Conservation (phyloP, 2,888 invertebrate species). For the Platycnemis pennipes region DNA sequence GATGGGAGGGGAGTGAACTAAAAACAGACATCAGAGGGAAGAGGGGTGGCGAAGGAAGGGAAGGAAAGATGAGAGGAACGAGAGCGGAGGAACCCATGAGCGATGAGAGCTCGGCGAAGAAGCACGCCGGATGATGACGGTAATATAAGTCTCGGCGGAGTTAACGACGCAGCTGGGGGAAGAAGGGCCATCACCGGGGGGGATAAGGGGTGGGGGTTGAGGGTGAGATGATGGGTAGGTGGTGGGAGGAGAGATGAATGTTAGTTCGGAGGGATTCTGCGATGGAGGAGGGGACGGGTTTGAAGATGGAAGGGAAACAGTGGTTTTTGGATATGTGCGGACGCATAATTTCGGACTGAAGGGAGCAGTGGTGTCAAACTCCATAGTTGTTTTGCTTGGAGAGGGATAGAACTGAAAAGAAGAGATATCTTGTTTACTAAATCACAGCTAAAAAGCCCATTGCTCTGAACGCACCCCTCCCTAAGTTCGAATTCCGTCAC, state of each 20-base stretch:
- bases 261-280: neutral
- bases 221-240: too few relatives aligned
- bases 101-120: neutral
- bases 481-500: too few relatives aligned
- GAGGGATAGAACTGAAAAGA: neutral
- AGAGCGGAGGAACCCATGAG: constrained; percentile 9
- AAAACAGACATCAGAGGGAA: neutral
- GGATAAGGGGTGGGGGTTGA: neutral
- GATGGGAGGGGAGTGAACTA: neutral
- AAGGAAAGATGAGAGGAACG: neutral
- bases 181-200: neutral
- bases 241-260: neutral
- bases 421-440: too few relatives aligned
- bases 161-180: constrained; percentile 40
- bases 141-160: constrained; percentile 48
- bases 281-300: neutral
- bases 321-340: neutral
- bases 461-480: too few relatives aligned
- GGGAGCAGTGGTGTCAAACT: neutral
- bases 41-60: neutral
- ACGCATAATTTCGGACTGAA: neutral
- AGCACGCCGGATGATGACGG: constrained; percentile 49
- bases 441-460: too few relatives aligned
- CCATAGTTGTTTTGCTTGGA: neutral
- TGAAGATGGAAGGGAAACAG: neutral